phyloP scores from a whole-genome alignment of 2,797 vertebrate genomes.

The Aphelocoma californica region DNA sequence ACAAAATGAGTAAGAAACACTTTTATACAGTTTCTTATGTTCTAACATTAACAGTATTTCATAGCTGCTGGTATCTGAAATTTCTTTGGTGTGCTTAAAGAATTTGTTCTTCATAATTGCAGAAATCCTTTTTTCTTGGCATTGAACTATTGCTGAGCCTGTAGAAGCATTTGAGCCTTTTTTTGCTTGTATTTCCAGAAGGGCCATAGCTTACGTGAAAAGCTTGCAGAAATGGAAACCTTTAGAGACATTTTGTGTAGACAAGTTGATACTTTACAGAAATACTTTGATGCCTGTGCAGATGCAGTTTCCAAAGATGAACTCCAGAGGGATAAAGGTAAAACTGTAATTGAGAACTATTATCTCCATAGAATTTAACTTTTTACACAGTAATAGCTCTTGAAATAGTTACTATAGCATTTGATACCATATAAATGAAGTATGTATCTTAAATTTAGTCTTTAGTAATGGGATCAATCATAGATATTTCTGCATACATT shows the following conservation, averaged over 20 bases:
- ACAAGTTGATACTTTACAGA: slow-evolving; percentile 95
- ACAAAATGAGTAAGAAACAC: background rate
- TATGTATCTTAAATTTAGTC: background rate
- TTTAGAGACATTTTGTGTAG: slow-evolving; percentile 94
- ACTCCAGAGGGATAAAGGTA: slow-evolving; percentile 92
- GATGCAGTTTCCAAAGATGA: slow-evolving; percentile 90
- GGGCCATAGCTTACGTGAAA: slow-evolving; percentile 90
- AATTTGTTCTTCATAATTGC: background rate
- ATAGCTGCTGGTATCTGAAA: background rate
- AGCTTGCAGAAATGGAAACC: slow-evolving; percentile 95
- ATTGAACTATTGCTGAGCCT: background rate
- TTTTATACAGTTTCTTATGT: background rate
- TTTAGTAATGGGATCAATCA: background rate
- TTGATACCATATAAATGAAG: background rate
- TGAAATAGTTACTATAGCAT: background rate
- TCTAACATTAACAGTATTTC: background rate
- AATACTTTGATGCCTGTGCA: slow-evolving; percentile 91
- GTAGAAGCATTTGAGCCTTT: background rate
- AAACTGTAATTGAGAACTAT: slow-evolving; percentile 5
- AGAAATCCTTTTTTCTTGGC: background rate
- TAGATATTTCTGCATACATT: background rate
- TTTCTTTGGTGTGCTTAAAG: background rate
- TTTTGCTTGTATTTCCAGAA: slow-evolving; percentile 77
- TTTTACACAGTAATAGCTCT: background rate
- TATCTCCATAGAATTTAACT: background rate